A percentile compares a stretch with the other conserved stretches of the same genome.
phyloP scores from a whole-genome alignment of 1,140 invertebrate species.

The Asbolus verrucosus region DNA sequence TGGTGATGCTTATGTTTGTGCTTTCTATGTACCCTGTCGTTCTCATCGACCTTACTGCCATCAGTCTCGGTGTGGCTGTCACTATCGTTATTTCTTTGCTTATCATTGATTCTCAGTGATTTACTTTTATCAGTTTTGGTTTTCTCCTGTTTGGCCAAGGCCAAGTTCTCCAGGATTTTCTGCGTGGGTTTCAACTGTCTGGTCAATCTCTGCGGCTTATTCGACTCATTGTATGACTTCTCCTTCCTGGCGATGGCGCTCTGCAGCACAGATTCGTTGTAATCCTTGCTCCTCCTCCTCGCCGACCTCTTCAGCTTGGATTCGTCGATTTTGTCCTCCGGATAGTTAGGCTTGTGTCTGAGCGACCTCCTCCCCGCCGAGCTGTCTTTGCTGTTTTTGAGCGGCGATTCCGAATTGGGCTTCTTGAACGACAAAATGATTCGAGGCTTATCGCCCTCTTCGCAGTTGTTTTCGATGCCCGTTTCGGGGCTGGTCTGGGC shows the following conservation, averaged over 20 bases:
- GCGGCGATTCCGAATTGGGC: constrained; percentile 1
- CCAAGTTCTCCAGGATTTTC: constrained; percentile 60
- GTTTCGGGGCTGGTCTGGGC: no score
- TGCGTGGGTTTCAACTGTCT: constrained; percentile 58
- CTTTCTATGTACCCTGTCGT: constrained; percentile 44
- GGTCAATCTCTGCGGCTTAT: constrained; percentile 58
- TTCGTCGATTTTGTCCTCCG: constrained; percentile 8
- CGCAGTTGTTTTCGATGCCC: no score
- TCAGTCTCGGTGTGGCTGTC: constrained; percentile 22
- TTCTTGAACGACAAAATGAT: constrained; percentile 37
- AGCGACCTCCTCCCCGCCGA: background rate
- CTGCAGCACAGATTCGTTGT: constrained; percentile 67
- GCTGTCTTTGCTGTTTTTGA: background rate
- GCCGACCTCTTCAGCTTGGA: constrained; percentile 58
- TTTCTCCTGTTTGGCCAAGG: constrained; percentile 51
- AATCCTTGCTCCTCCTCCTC: constrained; percentile 67
- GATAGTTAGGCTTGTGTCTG: background rate
- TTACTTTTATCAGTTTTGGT: constrained; percentile 46
- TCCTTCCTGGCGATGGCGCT: constrained; percentile 71
- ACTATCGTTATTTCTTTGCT: constrained; percentile 30
- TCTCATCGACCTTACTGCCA: background rate
- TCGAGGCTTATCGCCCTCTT: constrained; percentile 21
- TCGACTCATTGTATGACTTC: constrained; percentile 67
- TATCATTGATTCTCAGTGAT: constrained; percentile 31
- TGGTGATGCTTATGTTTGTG: constrained; percentile 48